A percentile compares a stretch with the other conserved stretches of the same genome.
Evolutionary conservation across 2,113 vertebrate species (phyloP).

Genomic region (Alethe castanea): DNA sequence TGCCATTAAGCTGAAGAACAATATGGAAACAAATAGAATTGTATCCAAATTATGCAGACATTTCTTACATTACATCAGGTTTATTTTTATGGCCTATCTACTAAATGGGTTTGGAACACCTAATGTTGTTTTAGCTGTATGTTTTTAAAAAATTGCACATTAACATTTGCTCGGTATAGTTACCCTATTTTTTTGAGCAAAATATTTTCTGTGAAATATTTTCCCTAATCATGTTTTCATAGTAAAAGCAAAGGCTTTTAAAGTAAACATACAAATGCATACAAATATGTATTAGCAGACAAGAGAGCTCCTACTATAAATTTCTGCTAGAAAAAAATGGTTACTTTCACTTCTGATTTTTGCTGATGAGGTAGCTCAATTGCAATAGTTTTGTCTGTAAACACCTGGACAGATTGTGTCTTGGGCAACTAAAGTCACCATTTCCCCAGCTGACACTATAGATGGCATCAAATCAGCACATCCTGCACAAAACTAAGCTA

Average conservation of each 20-base stretch:
- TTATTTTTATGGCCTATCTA: constrained; percentile 4
- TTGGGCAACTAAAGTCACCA: not conserved
- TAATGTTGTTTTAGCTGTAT: constrained; percentile 9
- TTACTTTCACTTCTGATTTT: not conserved
- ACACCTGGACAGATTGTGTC: not conserved
- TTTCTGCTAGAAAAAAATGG: not conserved
- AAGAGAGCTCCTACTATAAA: not conserved
- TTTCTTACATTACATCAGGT: not conserved
- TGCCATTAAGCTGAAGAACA: not conserved
- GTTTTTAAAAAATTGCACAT: not conserved
- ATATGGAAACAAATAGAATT: not conserved
- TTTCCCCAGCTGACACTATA: not conserved
- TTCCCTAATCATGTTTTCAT: not conserved
- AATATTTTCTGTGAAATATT: not conserved
- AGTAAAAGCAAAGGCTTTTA: not conserved
- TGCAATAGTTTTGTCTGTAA: not conserved
- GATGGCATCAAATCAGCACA: not conserved
- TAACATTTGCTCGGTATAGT: not conserved
- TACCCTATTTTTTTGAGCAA: not conserved
- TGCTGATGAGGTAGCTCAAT: not conserved
- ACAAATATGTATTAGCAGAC: not conserved
- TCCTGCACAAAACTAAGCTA: not conserved
- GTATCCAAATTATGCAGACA: constrained; percentile 2
- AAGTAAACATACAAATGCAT: not conserved
- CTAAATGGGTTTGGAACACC: constrained; percentile 1